Evolutionary conservation across 1,140 invertebrate genomes (phyloP).

Genomic region (Brachionus rotundiformis): DNA sequence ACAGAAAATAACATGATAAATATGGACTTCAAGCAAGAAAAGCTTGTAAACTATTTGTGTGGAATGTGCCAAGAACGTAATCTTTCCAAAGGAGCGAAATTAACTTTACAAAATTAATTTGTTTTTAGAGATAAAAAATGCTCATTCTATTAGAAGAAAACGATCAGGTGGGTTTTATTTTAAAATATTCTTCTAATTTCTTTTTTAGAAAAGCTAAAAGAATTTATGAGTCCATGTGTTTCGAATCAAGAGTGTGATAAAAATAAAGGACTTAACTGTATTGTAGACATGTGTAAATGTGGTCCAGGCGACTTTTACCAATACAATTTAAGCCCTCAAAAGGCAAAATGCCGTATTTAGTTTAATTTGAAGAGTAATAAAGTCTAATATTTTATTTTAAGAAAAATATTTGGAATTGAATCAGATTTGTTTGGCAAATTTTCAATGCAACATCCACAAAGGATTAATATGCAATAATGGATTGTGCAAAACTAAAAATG

Average conservation of each 20-base stretch:
- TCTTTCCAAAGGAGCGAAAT: not conserved
- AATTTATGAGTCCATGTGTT: not conserved
- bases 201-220: not conserved
- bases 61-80: not conserved
- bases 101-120: too few relatives aligned
- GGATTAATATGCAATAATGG: not conserved
- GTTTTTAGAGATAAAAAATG: not conserved
- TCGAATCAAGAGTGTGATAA: not conserved
- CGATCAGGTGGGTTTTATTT: not conserved
- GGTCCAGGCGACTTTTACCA: not conserved
- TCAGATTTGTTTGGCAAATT: not conserved
- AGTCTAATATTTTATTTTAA: not conserved
- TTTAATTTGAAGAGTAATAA: not conserved
- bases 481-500: not conserved
- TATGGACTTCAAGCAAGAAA: not conserved
- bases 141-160: not conserved
- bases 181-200: not conserved
- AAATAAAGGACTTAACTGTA: not conserved
- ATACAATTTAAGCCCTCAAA: not conserved
- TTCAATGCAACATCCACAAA: not conserved
- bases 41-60: not conserved
- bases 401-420: not conserved
- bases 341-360: not conserved
- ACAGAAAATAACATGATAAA: not conserved
- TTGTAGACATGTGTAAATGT: not conserved